Percentiles rank a stretch among this genome's conserved stretches.
These are phyloP conservation scores for Podarcis siculus DNA, from an alignment of 2,797 vertebrate species.

Conservation along the genomic window DNA sequence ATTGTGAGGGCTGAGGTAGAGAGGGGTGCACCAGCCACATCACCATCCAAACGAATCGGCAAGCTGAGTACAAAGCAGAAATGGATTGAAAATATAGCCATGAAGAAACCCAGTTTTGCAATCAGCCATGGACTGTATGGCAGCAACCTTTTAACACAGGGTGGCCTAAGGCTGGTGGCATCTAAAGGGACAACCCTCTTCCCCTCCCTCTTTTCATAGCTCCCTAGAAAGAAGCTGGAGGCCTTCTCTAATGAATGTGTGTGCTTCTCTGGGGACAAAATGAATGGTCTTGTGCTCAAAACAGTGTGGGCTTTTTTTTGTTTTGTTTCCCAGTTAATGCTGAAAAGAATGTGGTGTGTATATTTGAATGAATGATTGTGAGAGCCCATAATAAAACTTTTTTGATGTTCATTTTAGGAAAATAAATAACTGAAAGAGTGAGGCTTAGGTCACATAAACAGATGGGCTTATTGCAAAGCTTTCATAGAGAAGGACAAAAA, in stretches of 20 bases:
- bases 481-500: neutral
- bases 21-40: neutral
- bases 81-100: neutral
- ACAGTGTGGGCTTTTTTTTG: neutral
- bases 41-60: neutral
- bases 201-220: neutral
- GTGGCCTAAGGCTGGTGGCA: too few relatives aligned
- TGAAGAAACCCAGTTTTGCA: neutral
- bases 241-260: neutral
- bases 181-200: too few relatives aligned
- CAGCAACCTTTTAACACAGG: neutral
- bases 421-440: neutral
- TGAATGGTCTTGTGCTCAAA: neutral
- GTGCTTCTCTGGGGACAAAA: neutral
- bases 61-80: neutral
- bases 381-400: neutral
- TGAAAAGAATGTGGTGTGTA: neutral
- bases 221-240: neutral
- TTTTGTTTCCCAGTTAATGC: neutral
- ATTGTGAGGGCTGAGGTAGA: neutral
- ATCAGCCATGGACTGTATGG: neutral
- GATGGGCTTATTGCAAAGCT: neutral
- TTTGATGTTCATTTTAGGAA: neutral
- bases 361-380: neutral
- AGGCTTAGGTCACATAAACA: neutral